Conservation (phyloP, 2,797 vertebrate genomes). For the Gambelia wislizenii region DNA sequence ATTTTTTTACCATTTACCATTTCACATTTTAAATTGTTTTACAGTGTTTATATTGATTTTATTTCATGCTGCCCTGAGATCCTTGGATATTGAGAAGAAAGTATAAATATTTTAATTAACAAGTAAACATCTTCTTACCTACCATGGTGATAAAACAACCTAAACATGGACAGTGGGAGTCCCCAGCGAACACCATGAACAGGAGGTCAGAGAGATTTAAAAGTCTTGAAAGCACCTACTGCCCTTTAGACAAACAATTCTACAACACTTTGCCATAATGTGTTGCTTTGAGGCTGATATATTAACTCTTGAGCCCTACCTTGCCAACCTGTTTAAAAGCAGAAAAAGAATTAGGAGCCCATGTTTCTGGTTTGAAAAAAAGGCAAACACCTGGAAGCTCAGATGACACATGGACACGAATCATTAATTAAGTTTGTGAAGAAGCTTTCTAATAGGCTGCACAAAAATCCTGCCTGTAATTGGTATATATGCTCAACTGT, state of each 20-base stretch:
- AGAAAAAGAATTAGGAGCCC: not conserved
- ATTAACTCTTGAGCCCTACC: not conserved
- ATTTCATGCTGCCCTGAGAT: too few species aligned
- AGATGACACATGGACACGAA: slow-evolving; percentile 18
- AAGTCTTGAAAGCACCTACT: slow-evolving; percentile 1
- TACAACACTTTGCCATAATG: not conserved
- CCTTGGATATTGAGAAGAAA: too few species aligned
- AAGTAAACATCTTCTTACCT: not conserved
- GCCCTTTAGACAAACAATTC: not conserved
- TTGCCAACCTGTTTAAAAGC: not conserved
- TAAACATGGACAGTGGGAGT: not conserved
- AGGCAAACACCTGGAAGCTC: slow-evolving; percentile 42
- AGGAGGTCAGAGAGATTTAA: slow-evolving; percentile 9
- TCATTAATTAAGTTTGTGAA: slow-evolving; percentile 45
- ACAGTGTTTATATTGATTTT: too few species aligned
- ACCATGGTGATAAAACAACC: slow-evolving; percentile 13
- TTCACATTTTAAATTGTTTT: too few species aligned
- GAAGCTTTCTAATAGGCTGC: slow-evolving; percentile 42
- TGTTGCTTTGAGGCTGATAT: not conserved
- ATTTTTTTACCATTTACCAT: too few species aligned
- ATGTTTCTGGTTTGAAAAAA: not conserved
- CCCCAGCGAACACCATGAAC: slow-evolving; percentile 9
- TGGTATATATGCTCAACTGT: slow-evolving; percentile 63
- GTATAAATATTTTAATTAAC: too few species aligned
- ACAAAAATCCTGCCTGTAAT: slow-evolving; percentile 47